Base-by-base conservation (phyloP, 2,888 invertebrate species). In the Argyresthia albistria region DNA sequence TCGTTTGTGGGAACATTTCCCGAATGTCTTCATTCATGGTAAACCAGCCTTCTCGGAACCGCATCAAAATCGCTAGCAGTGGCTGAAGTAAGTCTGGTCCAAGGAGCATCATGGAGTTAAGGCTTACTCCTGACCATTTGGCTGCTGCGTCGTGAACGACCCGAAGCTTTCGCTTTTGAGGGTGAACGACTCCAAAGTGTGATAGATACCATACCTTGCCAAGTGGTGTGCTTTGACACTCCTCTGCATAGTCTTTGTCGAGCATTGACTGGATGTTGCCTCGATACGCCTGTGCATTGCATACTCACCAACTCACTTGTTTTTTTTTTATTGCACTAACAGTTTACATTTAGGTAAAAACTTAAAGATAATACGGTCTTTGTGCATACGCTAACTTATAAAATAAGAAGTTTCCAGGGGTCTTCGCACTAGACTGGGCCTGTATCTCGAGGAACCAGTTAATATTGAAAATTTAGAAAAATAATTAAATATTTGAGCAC, bases 81-180 rank as follows among this genome's bases (percentile, higher is more conserved):
- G 67, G 58, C 9, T 58, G 56, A 1, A 69, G 54, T 2, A 67
- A 47, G 39, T 70, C 67, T 0, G 70, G 69, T 4, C 69, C 69
- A 35, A 59, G 60, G 4, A 70, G 12, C 6, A 76, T 43, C 2
- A 58, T 43, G 8, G 59, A 55, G 37, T 67, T 63, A 1, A 66
- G 52, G 43, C 43, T 43, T 43, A 43, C 51, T 1, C 63, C 62
- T 12, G 25, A 25, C n/a, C 51, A 51, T 51, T 58, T 58, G 0
- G 59, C 61, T 9, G 64, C 62, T 1, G 63, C 64, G 42, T 66
- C 65, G 50, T 64, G 63, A 0, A 67, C 65, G 3, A 65, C 25
- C 7, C 66, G 49, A 35, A 35, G 11, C 35, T 47, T 35, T 35
- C 12, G 25, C 35, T 66, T 65, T 53, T 62, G 58, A 3, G 54